Percentiles rank a stretch among this genome's conserved stretches.
Evolutionary conservation across 2,113 vertebrate genomes (phyloP).

Genomic region (Opisthocomus hoazin): DNA sequence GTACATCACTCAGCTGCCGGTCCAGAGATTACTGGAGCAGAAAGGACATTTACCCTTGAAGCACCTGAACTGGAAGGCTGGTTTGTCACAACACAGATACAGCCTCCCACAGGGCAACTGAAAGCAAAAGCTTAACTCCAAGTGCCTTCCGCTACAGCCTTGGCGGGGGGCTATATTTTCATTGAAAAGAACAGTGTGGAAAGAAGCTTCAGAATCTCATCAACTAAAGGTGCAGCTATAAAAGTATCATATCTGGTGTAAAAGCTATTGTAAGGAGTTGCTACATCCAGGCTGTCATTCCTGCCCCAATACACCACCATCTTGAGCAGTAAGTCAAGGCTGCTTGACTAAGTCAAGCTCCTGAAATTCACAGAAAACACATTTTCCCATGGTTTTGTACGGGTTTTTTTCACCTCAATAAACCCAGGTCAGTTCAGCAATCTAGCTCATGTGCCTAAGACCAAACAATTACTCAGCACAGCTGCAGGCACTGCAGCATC

Average conservation of each 20-base stretch:
- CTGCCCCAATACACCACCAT: not conserved
- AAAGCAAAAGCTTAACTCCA: not conserved
- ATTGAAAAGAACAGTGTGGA: not conserved
- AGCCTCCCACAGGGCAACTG: not conserved
- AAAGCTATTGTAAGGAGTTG: not conserved
- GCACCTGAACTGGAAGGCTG: not conserved
- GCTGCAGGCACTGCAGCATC: not conserved
- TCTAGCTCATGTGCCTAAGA: not conserved
- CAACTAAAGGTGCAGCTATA: not conserved
- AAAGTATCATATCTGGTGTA: not conserved
- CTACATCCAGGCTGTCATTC: not conserved
- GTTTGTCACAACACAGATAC: not conserved
- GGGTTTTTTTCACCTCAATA: not conserved
- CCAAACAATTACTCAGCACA: not conserved
- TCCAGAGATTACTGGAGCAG: not conserved
- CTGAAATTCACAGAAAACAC: not conserved
- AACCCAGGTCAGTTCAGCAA: not conserved
- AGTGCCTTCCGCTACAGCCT: not conserved
- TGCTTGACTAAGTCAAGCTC: not conserved
- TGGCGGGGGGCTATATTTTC: not conserved
- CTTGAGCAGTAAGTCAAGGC: not conserved
- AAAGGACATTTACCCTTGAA: not conserved
- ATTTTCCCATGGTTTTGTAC: not conserved
- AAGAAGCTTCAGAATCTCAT: not conserved
- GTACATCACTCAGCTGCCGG: not conserved